phyloP scores from a whole-genome alignment of 2,888 invertebrate genomes.

The Scaptomyza cyrtandrae region DNA sequence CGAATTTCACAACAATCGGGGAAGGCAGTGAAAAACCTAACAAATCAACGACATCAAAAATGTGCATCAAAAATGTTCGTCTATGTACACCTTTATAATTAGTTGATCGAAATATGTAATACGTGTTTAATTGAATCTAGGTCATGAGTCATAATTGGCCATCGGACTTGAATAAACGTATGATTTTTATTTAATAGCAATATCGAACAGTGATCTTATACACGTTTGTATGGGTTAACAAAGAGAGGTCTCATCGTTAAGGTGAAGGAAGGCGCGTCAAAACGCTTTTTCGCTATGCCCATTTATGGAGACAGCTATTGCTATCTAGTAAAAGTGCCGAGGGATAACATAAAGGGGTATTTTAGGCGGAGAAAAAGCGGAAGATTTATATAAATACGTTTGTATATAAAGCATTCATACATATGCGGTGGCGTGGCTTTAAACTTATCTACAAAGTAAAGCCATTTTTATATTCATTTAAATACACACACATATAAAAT shows the following conservation, averaged over 20 bases:
- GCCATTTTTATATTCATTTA: neutral
- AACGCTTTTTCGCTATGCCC: constrained; percentile 11
- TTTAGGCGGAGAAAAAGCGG: neutral
- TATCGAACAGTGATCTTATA: too few relatives aligned
- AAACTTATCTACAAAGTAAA: neutral
- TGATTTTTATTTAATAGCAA: neutral
- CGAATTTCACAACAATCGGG: constrained; percentile 62
- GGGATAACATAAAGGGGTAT: neutral
- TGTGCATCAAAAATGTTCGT: neutral
- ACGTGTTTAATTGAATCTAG: neutral
- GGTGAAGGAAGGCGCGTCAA: neutral
- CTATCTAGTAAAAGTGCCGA: neutral
- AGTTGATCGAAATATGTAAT: neutral
- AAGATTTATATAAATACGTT: neutral
- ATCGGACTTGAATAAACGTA: constrained; percentile 7
- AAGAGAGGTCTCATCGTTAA: too few relatives aligned
- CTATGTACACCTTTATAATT: neutral
- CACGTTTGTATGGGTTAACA: too few relatives aligned
- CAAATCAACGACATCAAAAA: constrained; percentile 27
- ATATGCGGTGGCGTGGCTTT: neutral
- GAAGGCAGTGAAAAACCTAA: constrained; percentile 5
- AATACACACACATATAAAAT: too few relatives aligned
- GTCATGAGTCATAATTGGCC: constrained; percentile 1
- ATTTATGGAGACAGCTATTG: constrained; percentile 17
- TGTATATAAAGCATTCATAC: neutral